These are phyloP conservation scores for Empidonax alnorum DNA, from an alignment of 2,113 vertebrate genomes.

Conservation along the genomic window DNA sequence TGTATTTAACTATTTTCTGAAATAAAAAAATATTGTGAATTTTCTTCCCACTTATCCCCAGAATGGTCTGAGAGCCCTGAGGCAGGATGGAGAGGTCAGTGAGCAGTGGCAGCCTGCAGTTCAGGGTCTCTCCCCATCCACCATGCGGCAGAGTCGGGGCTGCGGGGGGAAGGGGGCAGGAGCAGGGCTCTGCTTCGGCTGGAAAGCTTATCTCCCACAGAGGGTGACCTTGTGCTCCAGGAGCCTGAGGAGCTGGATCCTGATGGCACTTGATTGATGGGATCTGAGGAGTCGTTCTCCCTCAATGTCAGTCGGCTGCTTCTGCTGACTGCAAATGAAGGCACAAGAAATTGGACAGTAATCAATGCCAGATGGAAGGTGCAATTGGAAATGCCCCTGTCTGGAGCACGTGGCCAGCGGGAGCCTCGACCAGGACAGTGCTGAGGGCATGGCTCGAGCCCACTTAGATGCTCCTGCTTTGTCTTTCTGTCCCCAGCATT, in stretches of 20 bases:
- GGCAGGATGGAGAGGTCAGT: background rate
- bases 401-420: background rate
- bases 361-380: background rate
- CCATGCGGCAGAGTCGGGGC: rapidly evolving
- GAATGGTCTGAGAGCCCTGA: background rate
- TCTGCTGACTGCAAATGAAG: conserved; percentile 43
- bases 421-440: background rate
- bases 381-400: background rate
- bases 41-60: background rate
- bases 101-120: background rate
- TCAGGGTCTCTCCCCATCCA: rapidly evolving
- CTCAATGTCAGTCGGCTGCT: background rate
- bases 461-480: rapidly evolving
- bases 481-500: background rate
- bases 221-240: background rate
- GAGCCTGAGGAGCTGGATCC: background rate
- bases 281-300: background rate
- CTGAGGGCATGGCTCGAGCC: rapidly evolving
- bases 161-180: background rate
- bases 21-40: background rate
- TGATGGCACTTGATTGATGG: conserved; percentile 34
- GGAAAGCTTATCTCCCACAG: background rate
- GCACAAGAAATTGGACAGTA: background rate
- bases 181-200: background rate
- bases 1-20: background rate